phyloP scores from a whole-genome alignment of 2,888 invertebrate species.

The Baronia brevicornis region DNA sequence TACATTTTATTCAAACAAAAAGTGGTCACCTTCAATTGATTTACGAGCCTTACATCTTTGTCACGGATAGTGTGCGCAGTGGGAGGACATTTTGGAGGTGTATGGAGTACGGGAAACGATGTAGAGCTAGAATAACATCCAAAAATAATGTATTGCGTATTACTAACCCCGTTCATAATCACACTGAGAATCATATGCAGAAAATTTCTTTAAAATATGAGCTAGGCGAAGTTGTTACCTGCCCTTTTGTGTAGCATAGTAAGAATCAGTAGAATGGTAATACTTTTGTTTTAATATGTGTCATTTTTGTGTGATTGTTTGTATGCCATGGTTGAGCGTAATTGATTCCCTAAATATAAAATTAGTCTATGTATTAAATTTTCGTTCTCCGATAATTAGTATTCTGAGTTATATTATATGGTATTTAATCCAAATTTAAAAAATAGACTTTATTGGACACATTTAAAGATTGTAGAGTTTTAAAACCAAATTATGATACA shows the following conservation, averaged over 20 bases:
- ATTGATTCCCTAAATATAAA: too few species aligned
- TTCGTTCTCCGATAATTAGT: too few species aligned
- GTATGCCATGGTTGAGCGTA: slow-evolving; percentile 3
- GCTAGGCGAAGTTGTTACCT: slow-evolving; percentile 62
- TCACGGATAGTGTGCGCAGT: slow-evolving; percentile 67
- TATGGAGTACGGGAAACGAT: slow-evolving; percentile 67
- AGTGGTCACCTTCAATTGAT: slow-evolving; percentile 67
- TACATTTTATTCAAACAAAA: slow-evolving; percentile 69
- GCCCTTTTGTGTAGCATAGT: slow-evolving; percentile 40
- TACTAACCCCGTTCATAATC: slow-evolving; percentile 67
- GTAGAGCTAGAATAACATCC: slow-evolving; percentile 67
- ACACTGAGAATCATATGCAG: slow-evolving; percentile 54
- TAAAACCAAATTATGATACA: too few species aligned
- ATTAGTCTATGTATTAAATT: too few species aligned
- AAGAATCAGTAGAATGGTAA: too few species aligned
- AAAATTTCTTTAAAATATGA: slow-evolving; percentile 64
- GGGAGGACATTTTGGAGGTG: slow-evolving; percentile 70
- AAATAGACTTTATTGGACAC: too few species aligned
- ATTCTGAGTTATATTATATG: too few species aligned
- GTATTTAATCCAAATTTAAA: too few species aligned
- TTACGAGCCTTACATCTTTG: slow-evolving; percentile 67
- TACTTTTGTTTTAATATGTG: neutral
- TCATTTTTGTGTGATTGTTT: slow-evolving; percentile 5
- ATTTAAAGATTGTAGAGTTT: too few species aligned
- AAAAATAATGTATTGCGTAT: slow-evolving; percentile 62